Percentiles rank a stretch among this genome's conserved stretches.
Evolutionary conservation across 1,140 invertebrate species (phyloP).

Genomic region (Capitella teleta): DNA sequence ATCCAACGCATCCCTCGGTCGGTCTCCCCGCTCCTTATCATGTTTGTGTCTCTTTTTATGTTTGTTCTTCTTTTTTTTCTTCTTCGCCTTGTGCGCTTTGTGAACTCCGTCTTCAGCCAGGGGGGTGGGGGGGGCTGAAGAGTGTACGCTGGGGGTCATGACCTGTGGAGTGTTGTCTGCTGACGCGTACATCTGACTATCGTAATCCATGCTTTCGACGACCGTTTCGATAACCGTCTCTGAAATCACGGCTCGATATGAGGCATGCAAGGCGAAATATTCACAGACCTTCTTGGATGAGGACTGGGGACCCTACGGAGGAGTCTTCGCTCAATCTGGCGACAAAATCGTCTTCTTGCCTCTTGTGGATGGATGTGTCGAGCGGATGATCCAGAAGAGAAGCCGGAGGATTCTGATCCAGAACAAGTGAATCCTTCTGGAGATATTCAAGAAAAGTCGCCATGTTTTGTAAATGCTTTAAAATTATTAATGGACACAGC

Average conservation of each 20-base stretch:
- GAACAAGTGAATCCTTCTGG: too few relatives aligned
- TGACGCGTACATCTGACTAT: not conserved
- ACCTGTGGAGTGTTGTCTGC: not conserved
- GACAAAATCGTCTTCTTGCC: not conserved
- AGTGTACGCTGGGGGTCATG: not conserved
- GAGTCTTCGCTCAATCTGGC: constrained; percentile 23
- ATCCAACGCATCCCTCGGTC: not conserved
- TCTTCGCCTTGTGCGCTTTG: constrained; percentile 3
- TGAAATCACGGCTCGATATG: not conserved
- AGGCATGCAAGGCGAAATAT: not conserved
- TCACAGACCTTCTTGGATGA: too few relatives aligned
- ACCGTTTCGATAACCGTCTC: not conserved
- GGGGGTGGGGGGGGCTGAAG: not conserved
- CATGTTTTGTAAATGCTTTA: too few relatives aligned
- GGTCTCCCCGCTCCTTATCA: not conserved
- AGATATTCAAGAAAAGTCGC: too few relatives aligned
- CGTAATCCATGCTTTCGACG: not conserved
- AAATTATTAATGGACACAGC: too few relatives aligned
- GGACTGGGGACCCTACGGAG: too few relatives aligned
- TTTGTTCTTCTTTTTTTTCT: constrained; percentile 8
- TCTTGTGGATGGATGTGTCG: too few relatives aligned
- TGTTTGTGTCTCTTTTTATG: constrained; percentile 4
- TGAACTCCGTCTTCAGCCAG: not conserved
- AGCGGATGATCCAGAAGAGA: too few relatives aligned
- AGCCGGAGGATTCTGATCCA: too few relatives aligned